phyloP scores from a whole-genome alignment of 2,797 vertebrate species.

The Natrix natrix region DNA sequence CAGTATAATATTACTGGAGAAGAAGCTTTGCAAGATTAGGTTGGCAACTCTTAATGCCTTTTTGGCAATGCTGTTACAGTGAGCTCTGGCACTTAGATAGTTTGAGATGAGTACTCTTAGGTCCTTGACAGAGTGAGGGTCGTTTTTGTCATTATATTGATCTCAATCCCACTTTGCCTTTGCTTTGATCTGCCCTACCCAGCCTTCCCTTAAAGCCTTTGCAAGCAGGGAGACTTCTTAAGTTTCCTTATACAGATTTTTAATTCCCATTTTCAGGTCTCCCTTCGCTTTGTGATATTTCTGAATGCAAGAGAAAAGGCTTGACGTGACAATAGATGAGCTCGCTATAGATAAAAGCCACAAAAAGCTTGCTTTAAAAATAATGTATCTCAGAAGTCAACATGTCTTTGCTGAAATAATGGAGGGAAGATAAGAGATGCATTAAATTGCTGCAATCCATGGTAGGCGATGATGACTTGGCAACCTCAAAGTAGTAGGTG shows the following conservation, averaged over 20 bases:
- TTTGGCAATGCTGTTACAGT: too few relatives aligned
- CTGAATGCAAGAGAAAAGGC: constrained; percentile 37
- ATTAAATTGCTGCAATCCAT: constrained; percentile 63
- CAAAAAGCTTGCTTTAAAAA: constrained; percentile 36
- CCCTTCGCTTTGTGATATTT: constrained; percentile 21
- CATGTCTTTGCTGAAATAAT: constrained; percentile 61
- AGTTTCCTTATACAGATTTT: background rate
- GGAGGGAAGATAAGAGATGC: constrained; percentile 62
- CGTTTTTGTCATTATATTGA: background rate
- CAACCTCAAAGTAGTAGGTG: constrained; percentile 56
- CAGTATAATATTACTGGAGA: too few relatives aligned
- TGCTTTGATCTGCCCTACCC: background rate
- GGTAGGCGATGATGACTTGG: constrained; percentile 64
- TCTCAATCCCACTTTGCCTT: background rate
- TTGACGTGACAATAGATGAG: constrained; percentile 39
- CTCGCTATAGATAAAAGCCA: constrained; percentile 30
- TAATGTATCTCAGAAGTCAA: constrained; percentile 16
- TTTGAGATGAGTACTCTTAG: too few relatives aligned
- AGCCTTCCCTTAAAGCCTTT: background rate
- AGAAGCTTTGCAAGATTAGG: too few relatives aligned
- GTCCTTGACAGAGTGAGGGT: too few relatives aligned
- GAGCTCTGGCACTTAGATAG: too few relatives aligned
- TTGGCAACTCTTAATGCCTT: too few relatives aligned
- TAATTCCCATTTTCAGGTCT: constrained; percentile 40
- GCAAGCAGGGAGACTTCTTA: background rate